phyloP scores from a whole-genome alignment of 1,140 invertebrate genomes.

The Gonatopus flavifemur region DNA sequence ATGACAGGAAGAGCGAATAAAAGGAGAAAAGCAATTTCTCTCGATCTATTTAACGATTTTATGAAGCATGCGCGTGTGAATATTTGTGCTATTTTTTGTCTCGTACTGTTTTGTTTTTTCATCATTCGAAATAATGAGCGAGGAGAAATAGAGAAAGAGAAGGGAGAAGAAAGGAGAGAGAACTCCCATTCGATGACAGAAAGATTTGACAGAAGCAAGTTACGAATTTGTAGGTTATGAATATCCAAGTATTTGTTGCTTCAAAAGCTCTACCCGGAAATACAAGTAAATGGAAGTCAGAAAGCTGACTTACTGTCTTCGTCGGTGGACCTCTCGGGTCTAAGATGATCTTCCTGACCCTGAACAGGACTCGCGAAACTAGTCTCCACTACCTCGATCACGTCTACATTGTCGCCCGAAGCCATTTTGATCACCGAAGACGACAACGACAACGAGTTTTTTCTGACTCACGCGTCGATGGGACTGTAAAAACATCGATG shows the following conservation, averaged over 20 bases:
- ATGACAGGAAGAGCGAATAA: not conserved
- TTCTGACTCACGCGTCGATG: constrained; percentile 29
- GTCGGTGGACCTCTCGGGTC: constrained; percentile 48
- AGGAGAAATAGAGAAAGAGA: too few relatives aligned
- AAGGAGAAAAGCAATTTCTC: not conserved
- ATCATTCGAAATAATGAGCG: too few relatives aligned
- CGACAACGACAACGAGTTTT: constrained; percentile 8
- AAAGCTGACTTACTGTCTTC: constrained; percentile 54
- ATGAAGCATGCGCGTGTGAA: not conserved
- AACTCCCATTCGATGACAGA: too few relatives aligned
- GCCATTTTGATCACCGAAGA: constrained; percentile 62
- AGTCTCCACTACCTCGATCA: constrained; percentile 64
- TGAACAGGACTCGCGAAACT: constrained; percentile 40
- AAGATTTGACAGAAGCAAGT: too few relatives aligned
- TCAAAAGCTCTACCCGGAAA: too few relatives aligned
- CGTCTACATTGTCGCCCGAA: constrained; percentile 68
- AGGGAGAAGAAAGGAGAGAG: too few relatives aligned
- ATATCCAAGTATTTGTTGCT: too few relatives aligned
- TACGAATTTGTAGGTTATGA: too few relatives aligned
- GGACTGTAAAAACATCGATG: constrained; percentile 8
- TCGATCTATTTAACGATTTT: too few relatives aligned
- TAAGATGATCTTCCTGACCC: constrained; percentile 38
- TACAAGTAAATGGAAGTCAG: not conserved
- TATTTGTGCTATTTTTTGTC: too few relatives aligned
- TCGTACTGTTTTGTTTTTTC: too few relatives aligned